phyloP scores from a whole-genome alignment of 2,888 invertebrate species.

The Ophion slaviceki region DNA sequence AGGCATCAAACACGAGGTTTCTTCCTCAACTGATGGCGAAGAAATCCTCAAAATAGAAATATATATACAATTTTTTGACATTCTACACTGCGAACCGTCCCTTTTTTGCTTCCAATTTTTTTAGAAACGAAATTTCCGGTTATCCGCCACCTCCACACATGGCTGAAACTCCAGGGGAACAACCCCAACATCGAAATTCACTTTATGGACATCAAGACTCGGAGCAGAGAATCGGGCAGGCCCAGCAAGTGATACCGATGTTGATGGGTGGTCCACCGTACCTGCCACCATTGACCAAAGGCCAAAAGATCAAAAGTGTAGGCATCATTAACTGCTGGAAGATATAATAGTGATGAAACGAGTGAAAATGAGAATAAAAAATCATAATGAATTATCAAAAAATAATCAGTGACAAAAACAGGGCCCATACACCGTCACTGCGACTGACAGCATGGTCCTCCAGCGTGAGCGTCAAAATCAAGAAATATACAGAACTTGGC shows the following conservation, averaged over 20 bases:
- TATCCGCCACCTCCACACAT: constrained; percentile 57
- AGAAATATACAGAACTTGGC: constrained; percentile 76
- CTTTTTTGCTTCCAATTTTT: constrained; percentile 10
- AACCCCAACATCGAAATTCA: constrained; percentile 34
- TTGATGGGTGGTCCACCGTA: constrained; percentile 73
- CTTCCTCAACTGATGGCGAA: not conserved
- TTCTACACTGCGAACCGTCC: not conserved
- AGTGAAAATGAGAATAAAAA: not conserved
- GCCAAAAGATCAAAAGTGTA: constrained; percentile 75
- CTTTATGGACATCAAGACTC: constrained; percentile 26
- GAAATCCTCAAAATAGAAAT: not conserved
- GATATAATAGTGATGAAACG: not conserved
- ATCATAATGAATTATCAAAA: not conserved
- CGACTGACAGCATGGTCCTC: constrained; percentile 77
- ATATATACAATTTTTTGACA: not conserved
- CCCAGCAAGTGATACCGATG: constrained; percentile 57
- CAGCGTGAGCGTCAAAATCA: constrained; percentile 76
- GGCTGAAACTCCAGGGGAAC: not conserved
- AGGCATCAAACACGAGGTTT: not conserved
- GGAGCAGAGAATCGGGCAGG: constrained; percentile 39
- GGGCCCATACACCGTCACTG: constrained; percentile 78
- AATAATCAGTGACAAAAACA: constrained; percentile 45
- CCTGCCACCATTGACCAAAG: constrained; percentile 73
- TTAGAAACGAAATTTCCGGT: constrained; percentile 48
- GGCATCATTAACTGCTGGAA: constrained; percentile 37